Evolutionary conservation across 2,888 invertebrate genomes (phyloP).

Genomic region (Limnephilus rhombicus): DNA sequence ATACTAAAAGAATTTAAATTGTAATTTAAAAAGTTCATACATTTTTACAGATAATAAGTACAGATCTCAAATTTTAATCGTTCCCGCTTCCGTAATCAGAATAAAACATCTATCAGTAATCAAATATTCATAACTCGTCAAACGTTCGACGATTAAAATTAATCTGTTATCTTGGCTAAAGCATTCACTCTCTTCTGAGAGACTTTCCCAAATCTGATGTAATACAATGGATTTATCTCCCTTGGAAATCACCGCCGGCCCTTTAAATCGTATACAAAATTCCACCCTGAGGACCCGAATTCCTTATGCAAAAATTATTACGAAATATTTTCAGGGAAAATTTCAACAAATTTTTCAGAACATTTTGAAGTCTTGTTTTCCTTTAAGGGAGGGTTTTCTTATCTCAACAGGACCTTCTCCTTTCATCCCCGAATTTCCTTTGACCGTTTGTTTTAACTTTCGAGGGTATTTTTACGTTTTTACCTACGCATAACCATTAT

Average conservation of each 20-base stretch:
- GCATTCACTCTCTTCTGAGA: neutral
- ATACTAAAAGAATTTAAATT: neutral
- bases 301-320: constrained; percentile 48
- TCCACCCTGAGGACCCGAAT: constrained; percentile 20
- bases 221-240: constrained; percentile 48
- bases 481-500: neutral
- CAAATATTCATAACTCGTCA: constrained; percentile 10
- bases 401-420: neutral
- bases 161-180: neutral
- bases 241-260: constrained; percentile 26
- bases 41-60: neutral
- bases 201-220: constrained; percentile 22
- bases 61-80: neutral
- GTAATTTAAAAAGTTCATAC: neutral
- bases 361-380: constrained; percentile 23
- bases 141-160: neutral
- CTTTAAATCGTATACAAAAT: constrained; percentile 48
- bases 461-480: neutral
- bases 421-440: neutral
- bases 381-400: constrained; percentile 22
- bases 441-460: neutral
- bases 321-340: constrained; percentile 39
- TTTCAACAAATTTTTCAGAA: constrained; percentile 31
- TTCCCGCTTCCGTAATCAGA: neutral
- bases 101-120: constrained; percentile 5